Evolutionary conservation across 2,113 vertebrate genomes (phyloP), one percentile per base, ranked within the genome.

Genomic region (Tachysurus vachellii): DNA sequence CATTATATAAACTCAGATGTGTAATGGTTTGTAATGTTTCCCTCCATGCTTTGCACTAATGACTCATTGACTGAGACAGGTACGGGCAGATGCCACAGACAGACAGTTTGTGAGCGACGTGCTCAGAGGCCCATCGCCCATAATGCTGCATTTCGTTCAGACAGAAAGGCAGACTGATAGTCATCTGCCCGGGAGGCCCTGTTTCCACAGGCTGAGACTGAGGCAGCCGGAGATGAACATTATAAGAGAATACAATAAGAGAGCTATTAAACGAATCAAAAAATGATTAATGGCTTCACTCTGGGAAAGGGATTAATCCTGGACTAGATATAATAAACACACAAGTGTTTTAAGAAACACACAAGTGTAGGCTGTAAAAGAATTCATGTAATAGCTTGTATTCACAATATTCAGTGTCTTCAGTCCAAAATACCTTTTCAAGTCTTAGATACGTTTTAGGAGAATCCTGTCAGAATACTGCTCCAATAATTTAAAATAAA

Each of bases 141-240:
- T 66, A 79, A 80, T 56, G 47, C 73, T 36, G 28, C 81, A 70
- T 21, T 80, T 87, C 28, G 54, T 70, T 77, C 66, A 64, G 73
- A 66, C 85, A 86, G 76, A 70, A 42, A 53, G 84, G 80, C 87
- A 66, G 71, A 88, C 88, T 87, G 84, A 88, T 91, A 91, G 53
- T 80, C 28, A 90, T 86, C 86, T 75, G 85, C 88, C 77, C 61
- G 76, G 82, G 89, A 88, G 84, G 81, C 88, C 75, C 89, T 87
- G 17, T 19, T 80, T 85, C 86, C 83, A 68, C 68, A 77, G 44
- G 59, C 47, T 59, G 9, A 76, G 83, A 70, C 47, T 83, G 47
- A 66, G 28, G 26, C 56, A 44, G 56, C 31, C 31, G 44, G 73
- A 61, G 42, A 26, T 54, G 5, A 79, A 77, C n/a, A 79, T 5